A percentile compares a stretch with the other conserved stretches of the same genome.
Evolutionary conservation across 2,888 invertebrate genomes (phyloP).

Genomic region (Stenodema calcarata): DNA sequence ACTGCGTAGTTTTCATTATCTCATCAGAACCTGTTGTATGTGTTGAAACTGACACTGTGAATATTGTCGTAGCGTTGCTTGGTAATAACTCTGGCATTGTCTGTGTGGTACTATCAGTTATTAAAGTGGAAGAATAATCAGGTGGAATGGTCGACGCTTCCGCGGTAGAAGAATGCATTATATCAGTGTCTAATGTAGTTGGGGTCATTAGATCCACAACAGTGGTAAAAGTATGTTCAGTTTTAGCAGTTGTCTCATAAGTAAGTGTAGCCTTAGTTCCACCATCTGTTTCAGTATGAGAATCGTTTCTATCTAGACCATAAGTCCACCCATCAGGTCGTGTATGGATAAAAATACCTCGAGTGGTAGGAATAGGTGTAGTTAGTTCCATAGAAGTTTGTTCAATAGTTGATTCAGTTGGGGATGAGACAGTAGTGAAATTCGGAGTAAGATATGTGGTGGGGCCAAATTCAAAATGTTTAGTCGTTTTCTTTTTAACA

Average conservation of each 20-base stretch:
- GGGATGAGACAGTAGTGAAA: conserved; percentile 35
- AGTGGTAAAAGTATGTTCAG: background rate
- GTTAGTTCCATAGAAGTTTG: conserved; percentile 20
- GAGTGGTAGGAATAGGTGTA: background rate
- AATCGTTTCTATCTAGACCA: background rate
- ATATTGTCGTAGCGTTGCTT: background rate
- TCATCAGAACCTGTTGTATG: too few species aligned
- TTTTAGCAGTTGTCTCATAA: background rate
- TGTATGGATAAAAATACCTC: background rate
- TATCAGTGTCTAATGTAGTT: background rate
- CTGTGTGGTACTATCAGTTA: background rate
- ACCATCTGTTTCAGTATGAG: background rate
- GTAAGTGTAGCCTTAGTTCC: background rate
- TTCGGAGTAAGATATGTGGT: conserved; percentile 23
- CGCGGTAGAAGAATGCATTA: background rate
- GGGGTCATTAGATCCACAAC: background rate
- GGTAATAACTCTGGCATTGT: background rate
- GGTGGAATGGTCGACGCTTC: background rate
- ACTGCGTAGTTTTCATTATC: too few species aligned
- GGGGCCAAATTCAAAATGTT: conserved; percentile 40
- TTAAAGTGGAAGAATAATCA: background rate
- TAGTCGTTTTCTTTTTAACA: conserved; percentile 38
- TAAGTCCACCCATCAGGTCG: background rate
- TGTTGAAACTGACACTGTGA: background rate
- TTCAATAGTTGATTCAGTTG: conserved; percentile 36